Base-by-base conservation (phyloP, 1,140 invertebrate genomes). In the Brevipalpus yothersi region DNA sequence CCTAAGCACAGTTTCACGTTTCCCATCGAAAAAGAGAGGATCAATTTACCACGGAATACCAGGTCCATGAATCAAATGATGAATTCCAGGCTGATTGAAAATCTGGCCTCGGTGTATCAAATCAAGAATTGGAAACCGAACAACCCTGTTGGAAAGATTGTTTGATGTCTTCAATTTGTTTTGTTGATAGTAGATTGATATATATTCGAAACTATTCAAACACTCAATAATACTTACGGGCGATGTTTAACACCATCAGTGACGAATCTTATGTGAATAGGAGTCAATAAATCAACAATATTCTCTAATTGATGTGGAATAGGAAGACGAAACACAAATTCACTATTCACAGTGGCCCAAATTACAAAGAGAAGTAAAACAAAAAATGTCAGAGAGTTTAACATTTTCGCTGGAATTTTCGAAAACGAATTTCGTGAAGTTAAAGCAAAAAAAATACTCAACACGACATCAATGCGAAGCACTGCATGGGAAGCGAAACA, bases 171-270 rank as follows among this genome's bases (percentile, higher is more conserved):
- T 13, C 43, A 45, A 17, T 31, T 31, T 31, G 5, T 31, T 31
- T 5, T 31, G 31, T 31, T 3, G 31, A 31, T 31, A 31, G 5
- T 5, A n/a, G n/a, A n/a, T n/a, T n/a, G n/a, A n/a, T n/a, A n/a
- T n/a, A n/a, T n/a, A n/a, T 31, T 31, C 31, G 31, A 7, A 47
- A 53, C 3, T 53, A 13, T 4, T 11, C 23, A n/a, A 5, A 19
- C 21, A 31, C 21, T 5, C 1, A 39, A 31, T 31, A 39, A 43
- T 21, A 42, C 56, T 57, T 57, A 57, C 56, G 56, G 56, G 15
- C 17, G 40, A 57, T 57, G 56, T 57, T 57, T 57, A 19, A 57
- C 41, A 42, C 56, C 56, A 57, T 57, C 56, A 42, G 56, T 57
- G 19, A 40, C 56, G 7, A 57, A 19, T 17, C 56, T 13, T 15